phyloP scores from a whole-genome alignment of 1,140 invertebrate species.

The Caerostris extrusa region DNA sequence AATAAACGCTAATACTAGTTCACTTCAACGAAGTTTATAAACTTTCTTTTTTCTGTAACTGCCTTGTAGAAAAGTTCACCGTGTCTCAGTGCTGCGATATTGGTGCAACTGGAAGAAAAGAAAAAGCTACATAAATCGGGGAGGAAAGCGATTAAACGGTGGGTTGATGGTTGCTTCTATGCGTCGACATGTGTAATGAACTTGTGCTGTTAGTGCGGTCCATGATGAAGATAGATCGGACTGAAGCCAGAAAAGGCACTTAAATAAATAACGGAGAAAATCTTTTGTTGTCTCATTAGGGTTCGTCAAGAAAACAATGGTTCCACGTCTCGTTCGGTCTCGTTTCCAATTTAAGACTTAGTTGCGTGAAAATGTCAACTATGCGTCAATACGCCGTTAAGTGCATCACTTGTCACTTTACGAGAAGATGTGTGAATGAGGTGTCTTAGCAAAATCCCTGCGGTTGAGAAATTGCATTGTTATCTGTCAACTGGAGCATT shows the following conservation, averaged over 20 bases:
- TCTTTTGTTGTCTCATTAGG: constrained; percentile 72
- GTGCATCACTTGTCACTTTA: constrained; percentile 53
- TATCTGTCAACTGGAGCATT: constrained; percentile 17
- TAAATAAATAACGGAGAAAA: constrained; percentile 60
- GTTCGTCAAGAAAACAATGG: constrained; percentile 64
- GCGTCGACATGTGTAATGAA: constrained; percentile 64
- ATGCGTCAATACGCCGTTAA: constrained; percentile 61
- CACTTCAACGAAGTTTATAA: too few relatives aligned
- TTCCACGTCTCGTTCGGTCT: constrained; percentile 58
- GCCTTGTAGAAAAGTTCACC: too few relatives aligned
- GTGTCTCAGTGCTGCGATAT: background rate
- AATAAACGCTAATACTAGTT: too few relatives aligned
- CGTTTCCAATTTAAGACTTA: constrained; percentile 55
- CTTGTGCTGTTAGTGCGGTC: background rate
- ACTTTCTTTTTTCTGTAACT: too few relatives aligned
- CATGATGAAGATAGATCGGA: constrained; percentile 72
- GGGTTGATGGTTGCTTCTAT: constrained; percentile 36
- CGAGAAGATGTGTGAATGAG: constrained; percentile 27
- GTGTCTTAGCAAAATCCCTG: constrained; percentile 19
- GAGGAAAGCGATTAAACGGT: background rate
- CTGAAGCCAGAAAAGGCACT: constrained; percentile 68
- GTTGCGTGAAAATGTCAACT: constrained; percentile 65
- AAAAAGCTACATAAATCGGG: constrained; percentile 38
- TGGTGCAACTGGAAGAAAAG: background rate
- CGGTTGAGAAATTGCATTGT: constrained; percentile 53